Conservation (phyloP, 2,888 invertebrate genomes). For the Hypena proboscidalis region DNA sequence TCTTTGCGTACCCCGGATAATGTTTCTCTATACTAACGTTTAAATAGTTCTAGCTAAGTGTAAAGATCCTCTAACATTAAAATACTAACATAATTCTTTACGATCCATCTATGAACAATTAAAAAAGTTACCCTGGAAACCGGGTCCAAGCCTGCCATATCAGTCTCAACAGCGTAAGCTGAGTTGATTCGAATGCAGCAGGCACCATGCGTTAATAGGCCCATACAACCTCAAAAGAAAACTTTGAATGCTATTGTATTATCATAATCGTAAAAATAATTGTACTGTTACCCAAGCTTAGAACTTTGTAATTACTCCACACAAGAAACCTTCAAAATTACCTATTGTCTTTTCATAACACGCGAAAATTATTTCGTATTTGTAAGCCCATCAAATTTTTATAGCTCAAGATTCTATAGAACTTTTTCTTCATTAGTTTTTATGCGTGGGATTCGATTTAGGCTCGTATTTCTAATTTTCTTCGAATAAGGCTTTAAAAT, state of each 20-base stretch:
- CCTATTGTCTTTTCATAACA: conserved; percentile 48
- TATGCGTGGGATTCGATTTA: conserved; percentile 35
- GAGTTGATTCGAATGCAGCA: too few relatives aligned
- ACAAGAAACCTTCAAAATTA: conserved; percentile 39
- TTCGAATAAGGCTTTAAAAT: conserved; percentile 24
- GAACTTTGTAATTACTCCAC: conserved; percentile 32
- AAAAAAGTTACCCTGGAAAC: too few relatives aligned
- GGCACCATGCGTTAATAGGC: background rate
- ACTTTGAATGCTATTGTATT: background rate
- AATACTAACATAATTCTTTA: too few relatives aligned
- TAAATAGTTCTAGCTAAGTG: too few relatives aligned
- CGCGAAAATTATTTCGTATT: conserved; percentile 22
- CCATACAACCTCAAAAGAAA: background rate
- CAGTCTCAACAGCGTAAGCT: too few relatives aligned
- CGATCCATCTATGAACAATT: too few relatives aligned
- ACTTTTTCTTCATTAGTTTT: conserved; percentile 22
- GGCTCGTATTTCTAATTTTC: conserved; percentile 4
- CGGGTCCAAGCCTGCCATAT: too few relatives aligned
- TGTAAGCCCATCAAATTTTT: conserved; percentile 35
- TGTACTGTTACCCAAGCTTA: conserved; percentile 20
- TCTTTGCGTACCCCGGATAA: too few relatives aligned
- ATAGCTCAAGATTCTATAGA: conserved; percentile 40
- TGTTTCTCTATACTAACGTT: too few relatives aligned
- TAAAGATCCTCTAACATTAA: too few relatives aligned
- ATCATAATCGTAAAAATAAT: conserved; percentile 8